Evolutionary conservation across 1,140 invertebrate genomes (phyloP).

Genomic region (Diprion similis): DNA sequence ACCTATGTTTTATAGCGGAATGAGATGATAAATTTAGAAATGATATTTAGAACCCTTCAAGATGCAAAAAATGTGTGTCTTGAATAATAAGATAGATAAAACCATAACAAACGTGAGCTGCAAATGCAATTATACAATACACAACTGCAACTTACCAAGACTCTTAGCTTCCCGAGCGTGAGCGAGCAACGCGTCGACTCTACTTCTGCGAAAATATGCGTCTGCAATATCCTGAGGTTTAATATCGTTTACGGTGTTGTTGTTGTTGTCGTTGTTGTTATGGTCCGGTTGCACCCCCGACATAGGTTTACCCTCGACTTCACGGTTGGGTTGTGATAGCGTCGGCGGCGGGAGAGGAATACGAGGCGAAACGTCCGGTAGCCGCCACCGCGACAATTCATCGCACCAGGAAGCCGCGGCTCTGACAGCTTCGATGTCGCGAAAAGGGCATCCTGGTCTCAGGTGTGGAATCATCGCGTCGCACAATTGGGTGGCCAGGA

Average conservation of each 20-base stretch:
- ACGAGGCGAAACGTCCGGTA: slow-evolving; percentile 48
- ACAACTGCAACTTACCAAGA: slow-evolving; percentile 43
- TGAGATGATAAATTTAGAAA: too few relatives aligned
- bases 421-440: slow-evolving; percentile 48
- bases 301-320: slow-evolving; percentile 23
- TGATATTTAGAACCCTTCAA: not conserved
- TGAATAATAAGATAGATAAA: not conserved
- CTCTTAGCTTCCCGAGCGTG: slow-evolving; percentile 52
- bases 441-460: slow-evolving; percentile 57
- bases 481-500: slow-evolving; percentile 54
- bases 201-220: slow-evolving; percentile 53
- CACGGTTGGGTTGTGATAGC: slow-evolving; percentile 9
- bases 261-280: slow-evolving; percentile 49
- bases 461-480: slow-evolving; percentile 59
- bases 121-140: not conserved
- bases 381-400: slow-evolving; percentile 55
- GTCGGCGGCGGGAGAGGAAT: slow-evolving; percentile 51
- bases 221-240: slow-evolving; percentile 48
- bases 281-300: slow-evolving; percentile 40
- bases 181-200: slow-evolving; percentile 53
- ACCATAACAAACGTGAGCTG: not conserved
- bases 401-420: slow-evolving; percentile 56
- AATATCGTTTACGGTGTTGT: slow-evolving; percentile 28
- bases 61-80: not conserved
- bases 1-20: not conserved